Base-by-base conservation (phyloP, 2,113 vertebrate genomes). In the Tachuris rubrigastra region DNA sequence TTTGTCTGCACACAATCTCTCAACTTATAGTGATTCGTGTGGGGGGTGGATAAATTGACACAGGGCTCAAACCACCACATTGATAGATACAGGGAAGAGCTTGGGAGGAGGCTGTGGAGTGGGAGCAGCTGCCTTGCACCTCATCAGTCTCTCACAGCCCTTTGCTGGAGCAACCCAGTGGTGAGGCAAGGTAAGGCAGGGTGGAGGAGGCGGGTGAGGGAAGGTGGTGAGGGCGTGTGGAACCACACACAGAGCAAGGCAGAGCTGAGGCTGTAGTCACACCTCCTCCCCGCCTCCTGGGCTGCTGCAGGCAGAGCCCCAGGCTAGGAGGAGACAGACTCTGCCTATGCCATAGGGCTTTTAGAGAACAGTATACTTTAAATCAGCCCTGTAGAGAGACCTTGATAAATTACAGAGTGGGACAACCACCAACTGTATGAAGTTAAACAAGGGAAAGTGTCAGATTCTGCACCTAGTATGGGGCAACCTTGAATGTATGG, bases 121-220 rank as follows among this genome's bases (percentile, higher is more conserved):
- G 2, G 39, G 5, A 81, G 39, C 8, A 3, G 62, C 22, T 37
- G 69, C 49, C 55, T 37, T 1, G 3, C 0, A 2, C 53, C 27
- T 42, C n/a, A 7, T 44, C 39, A n/a, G 37, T 28, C 53, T 41
- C 5, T 3, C 0, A 0, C 35, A 65, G 49, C n/a, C 39, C 8
- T 77, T 68, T 2, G 6, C 14, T 49, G 68, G 58, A 58, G 78
- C 63, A 80, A 63, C 33, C 41, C 0, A 0, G 23, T 21, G 46
- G 58, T 3, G 31, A 72, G 37, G 58, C 2, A 7, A 15, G 52
- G 55, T 1, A 0, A 6, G n/a, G 46, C 5, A 8, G 14, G 35
- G n/a, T 0, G 0, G 24, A 30, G 30, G 10, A 66, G 46, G 1
- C 5, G 10, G 4, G 31, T 35, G 12, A 71, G 35, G 35, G 19